Percentiles rank a stretch among this genome's conserved stretches.
Evolutionary conservation across 2,888 invertebrate genomes (phyloP).

Genomic region (Harmothoe impar): DNA sequence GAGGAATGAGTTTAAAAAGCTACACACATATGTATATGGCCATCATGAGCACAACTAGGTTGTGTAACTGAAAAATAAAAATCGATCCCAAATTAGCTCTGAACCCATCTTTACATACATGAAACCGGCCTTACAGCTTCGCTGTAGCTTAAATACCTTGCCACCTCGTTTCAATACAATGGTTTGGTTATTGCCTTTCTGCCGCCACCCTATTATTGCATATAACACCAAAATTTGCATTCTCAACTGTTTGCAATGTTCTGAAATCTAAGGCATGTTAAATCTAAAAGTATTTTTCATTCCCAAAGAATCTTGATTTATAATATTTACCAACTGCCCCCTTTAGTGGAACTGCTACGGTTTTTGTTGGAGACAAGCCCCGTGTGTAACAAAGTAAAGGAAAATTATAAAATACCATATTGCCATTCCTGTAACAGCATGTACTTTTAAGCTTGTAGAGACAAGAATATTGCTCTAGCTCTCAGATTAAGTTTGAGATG

Average conservation of each 20-base stretch:
- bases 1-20: too few relatives aligned
- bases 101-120: too few relatives aligned
- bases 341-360: background rate
- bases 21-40: too few relatives aligned
- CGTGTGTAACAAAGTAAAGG: conserved; percentile 48
- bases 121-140: too few relatives aligned
- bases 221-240: background rate
- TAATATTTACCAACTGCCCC: background rate
- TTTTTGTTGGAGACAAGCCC: conserved; percentile 37
- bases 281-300: background rate
- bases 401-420: conserved; percentile 46
- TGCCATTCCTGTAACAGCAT: conserved; percentile 54
- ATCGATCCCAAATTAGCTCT: too few relatives aligned
- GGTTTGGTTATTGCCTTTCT: background rate
- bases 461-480: background rate
- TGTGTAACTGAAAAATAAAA: too few relatives aligned
- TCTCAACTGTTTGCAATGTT: background rate
- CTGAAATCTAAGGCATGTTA: background rate
- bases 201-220: background rate
- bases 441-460: conserved; percentile 43
- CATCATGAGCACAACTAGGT: too few relatives aligned
- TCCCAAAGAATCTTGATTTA: background rate
- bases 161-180: too few relatives aligned
- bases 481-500: background rate
- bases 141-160: too few relatives aligned